Evolutionary conservation across 2,888 invertebrate genomes (phyloP), one percentile per base, ranked within the genome.

Genomic region (Acanthopleura granulata): DNA sequence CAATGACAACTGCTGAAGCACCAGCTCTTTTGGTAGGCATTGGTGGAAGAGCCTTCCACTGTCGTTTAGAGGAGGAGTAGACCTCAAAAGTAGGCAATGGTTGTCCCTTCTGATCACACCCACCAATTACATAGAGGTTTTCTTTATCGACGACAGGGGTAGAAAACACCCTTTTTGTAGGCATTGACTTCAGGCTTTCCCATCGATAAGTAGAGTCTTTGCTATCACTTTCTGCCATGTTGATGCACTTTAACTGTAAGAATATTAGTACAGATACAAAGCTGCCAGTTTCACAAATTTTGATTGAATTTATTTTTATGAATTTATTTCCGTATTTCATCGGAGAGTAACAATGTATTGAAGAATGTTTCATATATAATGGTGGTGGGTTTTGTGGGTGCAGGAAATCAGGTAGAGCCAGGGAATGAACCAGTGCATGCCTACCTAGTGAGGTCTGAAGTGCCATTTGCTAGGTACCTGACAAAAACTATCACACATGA

Each of bases 1-100:
- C 87, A 11, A 86, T 74, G 9, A 84, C 78, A 6, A 84, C 85
- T 18, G 80, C 80, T 18, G 87, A 85, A 1, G 88, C 82, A 0
- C 86, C 89, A 12, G 90, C 90, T 57, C 90, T 78, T 72, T 85
- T 87, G 27, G 88, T 88, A 9, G 87, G 87, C 88, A 89, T 86
- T 57, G 77, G 80, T n/a, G 82, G 77, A 16, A 87, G 76, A 16
- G 80, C 78, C 18, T 79, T 82, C 87, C 87, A 87, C 72, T 82
- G 84, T 74, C 82, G 83, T 75, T 84, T 74, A 18, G 76, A 75
- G 71, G 80, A 80, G 74, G 86, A 83, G 74, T 81, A 85, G 76
- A 82, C 79, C 78, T 90, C 89, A 79, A 88, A 84, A 25, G 80
- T 83, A 75, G 88, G 85, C 6, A 90, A 79, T 12, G 90, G 90